Conservation (phyloP, 2,888 invertebrate species). For the Druceiella hillmani region DNA sequence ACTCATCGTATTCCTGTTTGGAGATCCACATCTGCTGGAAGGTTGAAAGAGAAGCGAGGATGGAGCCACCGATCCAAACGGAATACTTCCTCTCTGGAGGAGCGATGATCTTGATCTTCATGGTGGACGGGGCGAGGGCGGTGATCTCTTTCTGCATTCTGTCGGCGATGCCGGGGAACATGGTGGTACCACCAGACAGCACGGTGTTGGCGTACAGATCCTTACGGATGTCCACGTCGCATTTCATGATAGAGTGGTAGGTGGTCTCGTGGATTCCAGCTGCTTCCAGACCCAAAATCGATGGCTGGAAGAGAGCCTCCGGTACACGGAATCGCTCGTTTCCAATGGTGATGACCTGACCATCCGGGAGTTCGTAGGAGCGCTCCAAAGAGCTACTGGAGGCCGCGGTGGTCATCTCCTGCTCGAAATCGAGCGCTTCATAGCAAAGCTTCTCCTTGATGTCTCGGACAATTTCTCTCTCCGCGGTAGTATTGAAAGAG, state of each 20-base stretch:
- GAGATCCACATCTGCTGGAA: too few species aligned
- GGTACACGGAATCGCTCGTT: slow-evolving; percentile 72
- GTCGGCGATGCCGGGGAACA: slow-evolving; percentile 65
- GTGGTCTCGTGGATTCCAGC: slow-evolving; percentile 72
- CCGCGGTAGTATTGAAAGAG: slow-evolving; percentile 54
- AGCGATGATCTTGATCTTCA: slow-evolving; percentile 79
- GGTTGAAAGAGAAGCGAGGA: too few species aligned
- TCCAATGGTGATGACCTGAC: slow-evolving; percentile 56
- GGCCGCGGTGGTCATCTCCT: slow-evolving; percentile 58
- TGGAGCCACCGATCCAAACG: slow-evolving; percentile 71
- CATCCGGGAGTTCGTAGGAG: slow-evolving; percentile 62
- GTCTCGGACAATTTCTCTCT: slow-evolving; percentile 56
- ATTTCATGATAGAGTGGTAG: slow-evolving; percentile 89
- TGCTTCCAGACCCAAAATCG: slow-evolving; percentile 68
- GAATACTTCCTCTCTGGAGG: slow-evolving; percentile 74
- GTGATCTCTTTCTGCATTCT: slow-evolving; percentile 79
- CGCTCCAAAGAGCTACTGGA: slow-evolving; percentile 60
- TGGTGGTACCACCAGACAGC: slow-evolving; percentile 78
- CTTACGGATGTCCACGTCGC: slow-evolving; percentile 84
- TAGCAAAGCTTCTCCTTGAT: slow-evolving; percentile 60
- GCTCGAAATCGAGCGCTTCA: slow-evolving; percentile 54
- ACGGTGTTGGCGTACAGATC: slow-evolving; percentile 83
- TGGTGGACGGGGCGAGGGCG: slow-evolving; percentile 70
- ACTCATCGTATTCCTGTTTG: too few species aligned
- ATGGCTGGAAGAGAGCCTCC: slow-evolving; percentile 69